phyloP scores from a whole-genome alignment of 2,113 vertebrate genomes.

The Anolis carolinensis region DNA sequence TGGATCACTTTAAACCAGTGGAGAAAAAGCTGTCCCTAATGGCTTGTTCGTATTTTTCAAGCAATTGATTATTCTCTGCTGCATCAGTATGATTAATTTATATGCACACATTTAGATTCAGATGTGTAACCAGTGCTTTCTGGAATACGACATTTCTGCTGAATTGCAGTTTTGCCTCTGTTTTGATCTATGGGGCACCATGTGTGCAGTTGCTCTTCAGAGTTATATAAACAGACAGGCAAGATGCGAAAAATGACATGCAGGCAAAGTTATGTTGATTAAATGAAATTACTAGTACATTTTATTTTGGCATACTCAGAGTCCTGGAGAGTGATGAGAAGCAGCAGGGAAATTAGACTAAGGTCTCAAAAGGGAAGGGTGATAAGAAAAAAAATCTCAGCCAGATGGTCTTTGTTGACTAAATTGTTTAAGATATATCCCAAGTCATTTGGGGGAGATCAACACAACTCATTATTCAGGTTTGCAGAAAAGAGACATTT shows the following conservation, averaged over 20 bases:
- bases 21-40: neutral
- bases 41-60: neutral
- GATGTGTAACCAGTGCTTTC: neutral
- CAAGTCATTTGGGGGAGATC: constrained; percentile 49
- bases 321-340: constrained; percentile 23
- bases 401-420: constrained; percentile 47
- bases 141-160: neutral
- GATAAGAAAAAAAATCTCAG: constrained; percentile 6
- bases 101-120: neutral
- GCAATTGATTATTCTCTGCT: neutral
- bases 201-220: neutral
- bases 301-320: constrained; percentile 45
- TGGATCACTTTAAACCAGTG: neutral
- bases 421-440: constrained; percentile 37
- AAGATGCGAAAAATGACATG: neutral
- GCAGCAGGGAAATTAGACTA: constrained; percentile 41
- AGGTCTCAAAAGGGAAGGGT: constrained; percentile 36
- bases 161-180: neutral
- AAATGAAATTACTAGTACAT: constrained; percentile 42
- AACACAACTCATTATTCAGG: constrained; percentile 38
- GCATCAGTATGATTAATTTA: neutral
- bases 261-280: constrained; percentile 3
- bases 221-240: neutral
- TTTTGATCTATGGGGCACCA: neutral
- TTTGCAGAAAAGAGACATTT: constrained; percentile 30